A percentile compares a stretch with the other conserved stretches of the same genome.
Evolutionary conservation across 1,140 invertebrate genomes (phyloP).

Genomic region (Bombus superbus): DNA sequence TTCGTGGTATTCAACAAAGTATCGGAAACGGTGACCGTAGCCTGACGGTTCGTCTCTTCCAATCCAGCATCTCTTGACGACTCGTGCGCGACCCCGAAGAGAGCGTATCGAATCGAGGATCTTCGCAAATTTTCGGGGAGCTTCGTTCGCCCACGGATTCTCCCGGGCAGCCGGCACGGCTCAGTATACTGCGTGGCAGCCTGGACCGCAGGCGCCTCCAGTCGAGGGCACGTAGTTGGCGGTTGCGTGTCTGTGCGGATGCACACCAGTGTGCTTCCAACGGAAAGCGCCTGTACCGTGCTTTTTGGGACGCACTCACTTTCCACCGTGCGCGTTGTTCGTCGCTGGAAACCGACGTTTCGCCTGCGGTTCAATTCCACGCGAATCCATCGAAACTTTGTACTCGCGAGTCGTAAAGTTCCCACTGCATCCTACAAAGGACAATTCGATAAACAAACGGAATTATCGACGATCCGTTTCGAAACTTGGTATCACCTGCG

Average conservation of each 20-base stretch:
- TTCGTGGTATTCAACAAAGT: not conserved
- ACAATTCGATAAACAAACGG: not conserved
- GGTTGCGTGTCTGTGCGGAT: conserved; percentile 53
- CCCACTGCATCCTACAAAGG: not conserved
- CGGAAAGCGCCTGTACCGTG: conserved; percentile 4
- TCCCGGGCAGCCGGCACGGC: conserved; percentile 65
- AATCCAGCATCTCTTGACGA: conserved; percentile 52
- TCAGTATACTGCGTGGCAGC: conserved; percentile 67
- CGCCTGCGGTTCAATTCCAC: no score
- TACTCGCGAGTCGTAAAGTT: no score
- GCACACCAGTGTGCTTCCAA: conserved; percentile 24
- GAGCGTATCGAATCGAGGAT: conserved; percentile 77
- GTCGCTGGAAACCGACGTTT: not conserved
- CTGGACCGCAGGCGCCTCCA: conserved; percentile 65
- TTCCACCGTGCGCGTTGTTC: not conserved
- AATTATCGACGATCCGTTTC: not conserved
- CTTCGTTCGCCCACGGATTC: conserved; percentile 71
- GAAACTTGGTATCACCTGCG: conserved; percentile 30
- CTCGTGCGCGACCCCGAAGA: conserved; percentile 63
- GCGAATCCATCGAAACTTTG: not conserved
- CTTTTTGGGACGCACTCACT: conserved; percentile 41
- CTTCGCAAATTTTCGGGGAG: conserved; percentile 78
- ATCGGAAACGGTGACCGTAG: not conserved
- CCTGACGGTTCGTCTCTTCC: conserved; percentile 46
- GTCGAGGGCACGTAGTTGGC: conserved; percentile 54